These are phyloP conservation scores for Adrianichthys oophorus DNA, from an alignment of 2,797 vertebrate genomes.

Conservation along the genomic window DNA sequence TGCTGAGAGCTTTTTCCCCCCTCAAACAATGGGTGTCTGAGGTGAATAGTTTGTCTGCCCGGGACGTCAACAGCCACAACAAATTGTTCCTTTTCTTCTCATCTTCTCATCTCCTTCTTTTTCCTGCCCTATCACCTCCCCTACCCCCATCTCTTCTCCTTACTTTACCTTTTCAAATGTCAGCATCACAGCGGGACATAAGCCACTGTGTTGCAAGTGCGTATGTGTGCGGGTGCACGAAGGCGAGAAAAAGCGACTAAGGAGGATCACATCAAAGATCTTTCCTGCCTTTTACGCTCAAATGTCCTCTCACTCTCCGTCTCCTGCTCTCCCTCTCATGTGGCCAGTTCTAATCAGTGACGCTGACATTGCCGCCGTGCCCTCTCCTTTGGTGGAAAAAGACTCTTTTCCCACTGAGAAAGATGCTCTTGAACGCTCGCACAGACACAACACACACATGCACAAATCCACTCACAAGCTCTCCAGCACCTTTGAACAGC, in stretches of 20 bases:
- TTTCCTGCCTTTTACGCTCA: constrained; percentile 76
- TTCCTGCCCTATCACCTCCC: constrained; percentile 26
- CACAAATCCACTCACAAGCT: constrained; percentile 48
- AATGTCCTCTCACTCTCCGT: constrained; percentile 74
- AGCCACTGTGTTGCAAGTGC: constrained; percentile 60
- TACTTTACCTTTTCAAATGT: constrained; percentile 82
- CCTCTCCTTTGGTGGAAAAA: constrained; percentile 83
- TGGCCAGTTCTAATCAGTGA: constrained; percentile 82
- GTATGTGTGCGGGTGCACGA: constrained; percentile 45
- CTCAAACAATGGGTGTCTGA: constrained; percentile 34
- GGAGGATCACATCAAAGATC: constrained; percentile 82
- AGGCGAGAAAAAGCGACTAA: constrained; percentile 66
- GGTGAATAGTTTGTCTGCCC: constrained; percentile 35
- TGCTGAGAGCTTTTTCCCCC: constrained; percentile 12
- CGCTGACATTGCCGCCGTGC: constrained; percentile 80
- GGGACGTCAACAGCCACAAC: constrained; percentile 59
- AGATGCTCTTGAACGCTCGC: constrained; percentile 70
- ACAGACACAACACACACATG: constrained; percentile 42
- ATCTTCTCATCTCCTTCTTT: constrained; percentile 45
- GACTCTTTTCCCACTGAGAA: constrained; percentile 75
- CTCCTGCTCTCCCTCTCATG: constrained; percentile 72
- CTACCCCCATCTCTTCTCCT: constrained; percentile 69
- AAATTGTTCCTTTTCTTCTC: constrained; percentile 69
- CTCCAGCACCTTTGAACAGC: constrained; percentile 78
- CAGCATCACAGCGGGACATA: constrained; percentile 80